A percentile compares a stretch with the other conserved stretches of the same genome.
phyloP scores from a whole-genome alignment of 2,888 invertebrate species.

The Himalopsyche tibetana region DNA sequence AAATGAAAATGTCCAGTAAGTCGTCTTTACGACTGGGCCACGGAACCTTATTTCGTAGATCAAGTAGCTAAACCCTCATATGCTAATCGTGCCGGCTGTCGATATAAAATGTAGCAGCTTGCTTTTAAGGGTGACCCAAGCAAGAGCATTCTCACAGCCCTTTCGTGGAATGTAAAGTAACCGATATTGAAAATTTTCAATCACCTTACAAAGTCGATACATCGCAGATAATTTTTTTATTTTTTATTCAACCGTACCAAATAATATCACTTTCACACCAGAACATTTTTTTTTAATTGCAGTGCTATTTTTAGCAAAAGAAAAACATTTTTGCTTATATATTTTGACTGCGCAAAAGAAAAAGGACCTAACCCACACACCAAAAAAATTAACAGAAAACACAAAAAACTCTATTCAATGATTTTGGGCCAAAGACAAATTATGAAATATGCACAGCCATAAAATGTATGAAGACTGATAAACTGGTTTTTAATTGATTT shows the following conservation, averaged over 20 bases:
- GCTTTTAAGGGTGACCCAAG: conserved; percentile 39
- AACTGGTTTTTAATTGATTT: too few species aligned
- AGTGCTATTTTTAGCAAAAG: too few species aligned
- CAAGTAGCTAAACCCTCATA: conserved; percentile 38
- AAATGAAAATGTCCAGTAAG: conserved; percentile 20
- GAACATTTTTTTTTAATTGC: too few species aligned
- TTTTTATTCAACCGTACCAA: neutral
- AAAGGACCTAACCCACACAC: too few species aligned
- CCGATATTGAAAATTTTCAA: conserved; percentile 36
- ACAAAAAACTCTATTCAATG: too few species aligned
- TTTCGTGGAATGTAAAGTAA: conserved; percentile 28
- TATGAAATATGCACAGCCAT: too few species aligned
- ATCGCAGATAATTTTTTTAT: neutral
- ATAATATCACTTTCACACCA: too few species aligned
- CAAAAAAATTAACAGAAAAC: too few species aligned
- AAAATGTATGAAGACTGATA: too few species aligned
- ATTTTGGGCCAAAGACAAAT: too few species aligned
- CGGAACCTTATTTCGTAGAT: conserved; percentile 14
- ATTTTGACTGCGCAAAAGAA: too few species aligned
- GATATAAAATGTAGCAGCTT: conserved; percentile 44
- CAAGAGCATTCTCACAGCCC: neutral
- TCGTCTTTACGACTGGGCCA: conserved; percentile 29
- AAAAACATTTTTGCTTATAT: too few species aligned
- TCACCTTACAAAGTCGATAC: conserved; percentile 4
- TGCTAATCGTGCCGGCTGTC: conserved; percentile 38